Base-by-base conservation (phyloP, 2,113 vertebrate species). In the Ceyx margarethae region DNA sequence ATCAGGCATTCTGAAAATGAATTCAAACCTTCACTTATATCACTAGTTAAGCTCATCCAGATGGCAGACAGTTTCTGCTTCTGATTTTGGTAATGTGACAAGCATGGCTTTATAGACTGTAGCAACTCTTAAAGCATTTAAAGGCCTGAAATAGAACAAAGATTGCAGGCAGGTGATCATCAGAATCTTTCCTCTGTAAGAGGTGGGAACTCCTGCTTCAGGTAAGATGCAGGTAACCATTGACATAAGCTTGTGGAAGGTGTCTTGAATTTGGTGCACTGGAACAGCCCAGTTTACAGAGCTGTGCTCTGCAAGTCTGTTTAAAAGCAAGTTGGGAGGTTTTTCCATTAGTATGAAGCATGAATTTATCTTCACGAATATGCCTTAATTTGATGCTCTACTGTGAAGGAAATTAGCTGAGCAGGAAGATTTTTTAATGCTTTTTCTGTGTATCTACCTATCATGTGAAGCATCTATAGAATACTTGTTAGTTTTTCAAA, bases 41-140 rank as follows among this genome's bases (percentile, higher is more conserved):
- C 74, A 31, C 61, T 86, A 90, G 62, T 73, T 61, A 91, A 89
- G 33, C 78, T 92, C n/a, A 69, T 69, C 71, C 93, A 87, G 87
- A 92, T 92, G 89, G 78, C 58, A 82, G 71, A 73, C 54, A 66
- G 56, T 54, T 92, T 74, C 67, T 76, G 17, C 33, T 79, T 66
- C 6, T 4, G 50, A 61, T 87, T 93, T 77, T 76, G 21, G 37
- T 89, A 29, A 66, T 42, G 67, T 82, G 37, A 42, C 54, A 80
- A 31, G 58, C 74, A 61, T 54, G 50, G 43, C 2, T 78, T 79
- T 85, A 45, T 20, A 85, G 67, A 46, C 19, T n/a, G 81, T 22
- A 72, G n/a, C n/a, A 89, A 61, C 28, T 81, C 53, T 57, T 40
- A 64, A 11, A n/a, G 40, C 21, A 15, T 48, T 56, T 48, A 81